These are phyloP conservation scores for Scartelaos histophorus DNA, from an alignment of 2,113 vertebrate genomes.

Conservation along the genomic window DNA sequence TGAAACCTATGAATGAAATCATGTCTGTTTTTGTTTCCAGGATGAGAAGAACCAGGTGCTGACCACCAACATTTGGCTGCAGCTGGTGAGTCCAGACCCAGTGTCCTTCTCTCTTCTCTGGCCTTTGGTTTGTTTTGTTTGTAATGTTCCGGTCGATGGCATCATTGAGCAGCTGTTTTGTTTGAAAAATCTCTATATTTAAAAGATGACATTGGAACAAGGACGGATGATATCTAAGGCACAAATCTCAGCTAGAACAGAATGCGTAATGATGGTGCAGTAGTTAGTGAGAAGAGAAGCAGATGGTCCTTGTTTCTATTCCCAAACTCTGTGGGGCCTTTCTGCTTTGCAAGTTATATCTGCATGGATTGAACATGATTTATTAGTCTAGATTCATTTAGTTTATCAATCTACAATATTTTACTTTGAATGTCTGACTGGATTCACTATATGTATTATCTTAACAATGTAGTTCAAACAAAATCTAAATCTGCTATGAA, in stretches of 20 bases:
- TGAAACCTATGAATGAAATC: too few species aligned
- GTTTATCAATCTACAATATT: not conserved
- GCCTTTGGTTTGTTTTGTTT: not conserved
- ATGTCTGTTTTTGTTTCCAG: conserved; percentile 64
- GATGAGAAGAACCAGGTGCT: conserved; percentile 94
- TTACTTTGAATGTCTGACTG: too few species aligned
- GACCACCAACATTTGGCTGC: conserved; percentile 93
- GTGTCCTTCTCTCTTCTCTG: not conserved
- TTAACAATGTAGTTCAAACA: too few species aligned
- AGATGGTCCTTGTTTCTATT: not conserved
- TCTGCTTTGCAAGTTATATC: too few species aligned
- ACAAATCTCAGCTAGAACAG: not conserved
- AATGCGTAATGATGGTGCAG: not conserved
- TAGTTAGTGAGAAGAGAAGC: not conserved
- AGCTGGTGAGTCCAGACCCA: conserved; percentile 80
- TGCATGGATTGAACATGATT: not conserved
- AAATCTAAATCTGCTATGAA: too few species aligned
- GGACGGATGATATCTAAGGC: not conserved
- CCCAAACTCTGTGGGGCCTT: too few species aligned
- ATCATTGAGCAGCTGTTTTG: not conserved
- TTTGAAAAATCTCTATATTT: not conserved
- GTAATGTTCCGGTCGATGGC: not conserved
- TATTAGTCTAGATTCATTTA: not conserved
- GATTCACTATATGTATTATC: too few species aligned
- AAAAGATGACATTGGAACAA: not conserved